Percentiles rank a stretch among this genome's conserved stretches.
Evolutionary conservation across 2,113 vertebrate genomes (phyloP).

Genomic region (Istiophorus platypterus): DNA sequence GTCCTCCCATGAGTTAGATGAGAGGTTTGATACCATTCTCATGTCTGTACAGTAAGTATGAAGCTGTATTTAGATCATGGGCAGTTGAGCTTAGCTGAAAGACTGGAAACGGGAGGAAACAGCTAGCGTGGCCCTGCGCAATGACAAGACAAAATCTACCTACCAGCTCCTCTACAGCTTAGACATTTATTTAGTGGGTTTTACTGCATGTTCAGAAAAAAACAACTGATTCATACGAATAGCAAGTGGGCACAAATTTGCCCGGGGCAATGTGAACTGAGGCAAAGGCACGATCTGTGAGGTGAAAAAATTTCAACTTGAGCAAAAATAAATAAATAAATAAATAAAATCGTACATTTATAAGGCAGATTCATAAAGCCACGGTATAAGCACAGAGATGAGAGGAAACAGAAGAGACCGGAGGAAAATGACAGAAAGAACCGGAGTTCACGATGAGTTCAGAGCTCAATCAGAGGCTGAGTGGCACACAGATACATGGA

Average conservation of each 20-base stretch:
- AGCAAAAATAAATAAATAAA: no score
- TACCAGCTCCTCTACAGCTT: neutral
- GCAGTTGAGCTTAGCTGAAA: neutral
- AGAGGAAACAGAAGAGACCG: neutral
- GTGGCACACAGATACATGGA: neutral
- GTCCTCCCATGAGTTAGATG: neutral
- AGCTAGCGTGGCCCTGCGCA: neutral
- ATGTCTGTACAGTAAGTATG: neutral
- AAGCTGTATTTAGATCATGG: neutral
- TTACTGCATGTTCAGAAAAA: neutral
- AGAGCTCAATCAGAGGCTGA: neutral
- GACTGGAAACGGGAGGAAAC: neutral
- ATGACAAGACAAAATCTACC: neutral
- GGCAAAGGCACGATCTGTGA: neutral
- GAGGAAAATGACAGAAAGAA: neutral
- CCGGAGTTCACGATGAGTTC: neutral
- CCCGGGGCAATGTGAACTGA: neutral
- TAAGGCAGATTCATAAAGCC: no score
- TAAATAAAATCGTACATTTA: no score
- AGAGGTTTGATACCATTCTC: neutral
- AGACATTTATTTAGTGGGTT: neutral
- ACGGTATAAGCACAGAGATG: neutral
- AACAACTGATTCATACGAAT: neutral
- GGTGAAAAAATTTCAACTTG: neutral
- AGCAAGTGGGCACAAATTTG: neutral